These are phyloP conservation scores for Tinea trinotella DNA, from an alignment of 2,888 invertebrate species.

Conservation along the genomic window DNA sequence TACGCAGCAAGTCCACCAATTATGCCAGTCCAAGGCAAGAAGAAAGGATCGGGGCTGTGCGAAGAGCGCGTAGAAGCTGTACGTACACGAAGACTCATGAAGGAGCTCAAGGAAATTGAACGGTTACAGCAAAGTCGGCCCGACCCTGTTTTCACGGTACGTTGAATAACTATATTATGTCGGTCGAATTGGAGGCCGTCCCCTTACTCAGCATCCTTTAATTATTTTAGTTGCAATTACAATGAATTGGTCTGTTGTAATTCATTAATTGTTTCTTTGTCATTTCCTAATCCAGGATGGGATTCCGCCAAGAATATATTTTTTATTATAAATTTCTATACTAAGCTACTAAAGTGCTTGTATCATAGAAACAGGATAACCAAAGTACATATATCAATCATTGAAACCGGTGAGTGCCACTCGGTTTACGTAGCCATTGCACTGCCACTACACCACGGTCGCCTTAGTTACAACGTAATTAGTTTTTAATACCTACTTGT, in stretches of 20 bases:
- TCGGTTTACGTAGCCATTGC: too few species aligned
- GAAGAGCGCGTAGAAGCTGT: constrained; percentile 66
- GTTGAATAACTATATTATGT: constrained; percentile 18
- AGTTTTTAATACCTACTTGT: too few species aligned
- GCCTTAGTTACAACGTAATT: too few species aligned
- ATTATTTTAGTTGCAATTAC: not conserved
- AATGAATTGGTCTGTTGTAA: not conserved
- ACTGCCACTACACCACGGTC: too few species aligned
- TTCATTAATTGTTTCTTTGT: not conserved
- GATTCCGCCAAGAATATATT: too few species aligned
- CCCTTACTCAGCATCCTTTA: not conserved
- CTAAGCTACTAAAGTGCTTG: too few species aligned
- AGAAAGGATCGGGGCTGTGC: constrained; percentile 50
- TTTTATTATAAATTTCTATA: too few species aligned
- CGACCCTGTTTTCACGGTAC: constrained; percentile 83
- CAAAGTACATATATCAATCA: too few species aligned
- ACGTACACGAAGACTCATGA: constrained; percentile 86
- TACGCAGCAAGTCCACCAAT: constrained; percentile 63
- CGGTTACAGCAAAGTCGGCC: constrained; percentile 77
- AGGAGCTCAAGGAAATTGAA: constrained; percentile 86
- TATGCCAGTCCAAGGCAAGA: constrained; percentile 53
- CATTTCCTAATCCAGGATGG: not conserved
- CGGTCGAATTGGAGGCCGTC: not conserved
- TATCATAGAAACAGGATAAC: too few species aligned
- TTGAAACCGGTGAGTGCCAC: too few species aligned